Evolutionary conservation across 2,113 vertebrate genomes (phyloP), one percentile per base, ranked within the genome.

Genomic region (Ramphastos sulfuratus): DNA sequence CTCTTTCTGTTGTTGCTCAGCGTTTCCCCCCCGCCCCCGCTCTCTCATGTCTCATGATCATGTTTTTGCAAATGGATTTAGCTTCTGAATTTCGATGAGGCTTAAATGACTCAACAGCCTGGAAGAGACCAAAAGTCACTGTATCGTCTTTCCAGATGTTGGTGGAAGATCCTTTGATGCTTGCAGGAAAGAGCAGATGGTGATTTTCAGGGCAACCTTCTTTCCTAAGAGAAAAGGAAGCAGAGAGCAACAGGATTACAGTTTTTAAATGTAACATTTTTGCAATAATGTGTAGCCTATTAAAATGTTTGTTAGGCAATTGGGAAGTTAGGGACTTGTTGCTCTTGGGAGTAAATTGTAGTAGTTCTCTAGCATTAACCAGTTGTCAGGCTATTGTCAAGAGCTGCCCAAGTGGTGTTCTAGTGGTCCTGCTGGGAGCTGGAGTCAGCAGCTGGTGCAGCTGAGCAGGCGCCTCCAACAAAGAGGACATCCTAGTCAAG

Each of bases 71-170:
- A 94, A 91, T 74, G 82, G 89, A 72, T 52, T 91, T 88, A 81
- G 61, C 91, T 94, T 93, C 87, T 94, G 96, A 91, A 91, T 94
- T 93, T 95, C 2, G 60, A 82, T 95, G 87, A 91, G 58, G 54
- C 69, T 94, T 85, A 83, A 90, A 75, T 85, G 85, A 95, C 48
- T 87, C 91, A 85, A 85, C 60, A 64, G 79, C 74, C 90, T 87
- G 92, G 76, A 67, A 95, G 82, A 95, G 85, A 90, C 90, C 79
- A 87, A 76, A 89, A 96, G 95, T 89, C 28, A 2, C 79, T 35
- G 72, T 71, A 80, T 91, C 24, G 27, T 74, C 44, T 95, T 92
- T 83, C 92, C 88, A 92, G 91, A 92, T 96, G 92, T 89, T 94
- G 50, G 24, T 78, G 79, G 79, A 83, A 67, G 82, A 91, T 67